Percentiles rank a stretch among this genome's conserved stretches.
Evolutionary conservation across 37 sponge, comb jelly and placozoan species (phyloP).

Genomic region (Spongilla lacustris): DNA sequence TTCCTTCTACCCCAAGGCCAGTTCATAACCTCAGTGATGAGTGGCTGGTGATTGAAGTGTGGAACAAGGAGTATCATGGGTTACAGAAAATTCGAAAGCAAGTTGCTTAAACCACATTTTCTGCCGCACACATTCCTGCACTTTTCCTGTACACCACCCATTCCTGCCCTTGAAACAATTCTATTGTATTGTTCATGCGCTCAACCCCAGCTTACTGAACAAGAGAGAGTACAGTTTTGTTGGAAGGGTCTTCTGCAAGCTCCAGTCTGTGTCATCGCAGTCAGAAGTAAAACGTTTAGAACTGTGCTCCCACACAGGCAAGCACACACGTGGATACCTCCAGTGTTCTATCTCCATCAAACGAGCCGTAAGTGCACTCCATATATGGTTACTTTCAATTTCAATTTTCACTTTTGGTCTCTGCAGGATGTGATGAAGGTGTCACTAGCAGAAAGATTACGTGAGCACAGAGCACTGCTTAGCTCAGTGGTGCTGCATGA

Average conservation of each 20-base stretch:
- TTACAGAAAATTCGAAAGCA: neutral
- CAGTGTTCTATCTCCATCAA: neutral
- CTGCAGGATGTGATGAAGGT: neutral
- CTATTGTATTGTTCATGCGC: no score
- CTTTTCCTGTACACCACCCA: no score
- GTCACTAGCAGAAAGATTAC: neutral
- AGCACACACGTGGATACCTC: conserved; percentile 37
- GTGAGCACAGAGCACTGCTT: neutral
- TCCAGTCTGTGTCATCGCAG: conserved; percentile 23
- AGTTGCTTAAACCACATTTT: no score
- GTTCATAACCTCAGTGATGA: conserved; percentile 31
- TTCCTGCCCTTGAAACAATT: no score
- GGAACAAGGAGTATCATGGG: conserved; percentile 2
- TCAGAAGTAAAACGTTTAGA: conserved; percentile 27
- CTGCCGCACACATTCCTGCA: no score
- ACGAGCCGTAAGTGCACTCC: neutral
- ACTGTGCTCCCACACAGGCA: conserved; percentile 53
- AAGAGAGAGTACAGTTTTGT: conserved; percentile 37
- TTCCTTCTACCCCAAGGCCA: neutral
- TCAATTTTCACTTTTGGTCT: neutral
- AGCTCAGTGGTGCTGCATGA: neutral
- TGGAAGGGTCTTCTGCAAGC: conserved; percentile 50
- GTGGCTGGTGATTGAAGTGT: conserved; percentile 47
- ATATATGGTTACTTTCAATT: neutral
- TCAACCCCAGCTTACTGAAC: neutral